These are phyloP conservation scores for Catostylus mosaicus DNA, from an alignment of 30 jellyfish, hydroid and myxozoan genomes.

Conservation along the genomic window DNA sequence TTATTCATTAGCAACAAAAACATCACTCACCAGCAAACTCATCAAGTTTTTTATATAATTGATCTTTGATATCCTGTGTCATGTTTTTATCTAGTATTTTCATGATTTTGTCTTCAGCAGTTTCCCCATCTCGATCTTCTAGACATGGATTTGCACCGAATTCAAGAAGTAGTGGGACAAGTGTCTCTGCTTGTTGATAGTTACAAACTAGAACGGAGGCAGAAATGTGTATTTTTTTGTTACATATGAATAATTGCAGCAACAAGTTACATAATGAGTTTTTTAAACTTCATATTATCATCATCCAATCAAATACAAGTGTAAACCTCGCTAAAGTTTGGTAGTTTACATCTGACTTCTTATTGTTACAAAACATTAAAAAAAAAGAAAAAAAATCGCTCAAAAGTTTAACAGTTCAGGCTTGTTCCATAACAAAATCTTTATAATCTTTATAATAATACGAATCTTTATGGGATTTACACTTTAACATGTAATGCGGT, in stretches of 20 bases:
- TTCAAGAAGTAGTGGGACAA: constrained; percentile 34
- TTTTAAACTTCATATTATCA: background rate
- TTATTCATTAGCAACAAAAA: too few species aligned
- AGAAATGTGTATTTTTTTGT: background rate
- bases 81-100: constrained; percentile 8
- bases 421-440: too few species aligned
- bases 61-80: constrained; percentile 3
- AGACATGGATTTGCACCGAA: constrained; percentile 55
- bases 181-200: background rate
- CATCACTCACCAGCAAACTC: background rate
- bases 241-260: too few species aligned
- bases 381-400: too few species aligned
- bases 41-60: background rate
- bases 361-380: too few species aligned
- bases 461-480: too few species aligned
- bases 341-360: too few species aligned
- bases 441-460: too few species aligned
- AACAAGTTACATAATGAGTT: background rate
- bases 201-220: constrained; percentile 32
- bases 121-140: constrained; percentile 10
- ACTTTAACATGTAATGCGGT: too few species aligned
- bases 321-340: too few species aligned
- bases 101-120: constrained; percentile 4
- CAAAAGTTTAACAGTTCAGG: too few species aligned
- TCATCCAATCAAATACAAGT: too few species aligned